Conservation (phyloP, 2,797 vertebrate genomes). For the Nannoperca obscura region DNA sequence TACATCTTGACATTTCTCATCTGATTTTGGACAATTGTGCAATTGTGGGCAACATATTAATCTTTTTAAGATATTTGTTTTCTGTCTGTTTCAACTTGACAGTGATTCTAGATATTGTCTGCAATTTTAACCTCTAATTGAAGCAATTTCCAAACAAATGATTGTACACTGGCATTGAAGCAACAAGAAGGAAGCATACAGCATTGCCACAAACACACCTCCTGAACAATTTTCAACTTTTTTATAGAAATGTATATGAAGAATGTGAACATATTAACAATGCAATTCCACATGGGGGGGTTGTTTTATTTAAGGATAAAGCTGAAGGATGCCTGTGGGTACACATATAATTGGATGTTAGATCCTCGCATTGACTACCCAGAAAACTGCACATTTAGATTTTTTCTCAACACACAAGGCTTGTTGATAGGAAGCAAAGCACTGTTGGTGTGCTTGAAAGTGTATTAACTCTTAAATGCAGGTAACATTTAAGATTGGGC, state of each 20-base stretch:
- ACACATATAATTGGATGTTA: background rate
- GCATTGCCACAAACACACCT: background rate
- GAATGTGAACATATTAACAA: background rate
- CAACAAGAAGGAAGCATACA: background rate
- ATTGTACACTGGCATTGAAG: background rate
- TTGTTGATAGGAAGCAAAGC: background rate
- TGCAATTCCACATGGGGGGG: background rate
- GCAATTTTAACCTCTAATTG: background rate
- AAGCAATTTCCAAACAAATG: background rate
- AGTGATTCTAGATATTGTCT: background rate
- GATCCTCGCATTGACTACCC: background rate
- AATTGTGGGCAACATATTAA: background rate
- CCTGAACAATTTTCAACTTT: background rate
- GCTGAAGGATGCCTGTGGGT: background rate
- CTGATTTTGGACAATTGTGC: conserved; percentile 1
- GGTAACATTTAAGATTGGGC: background rate
- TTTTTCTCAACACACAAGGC: background rate
- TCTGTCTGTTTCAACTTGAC: background rate
- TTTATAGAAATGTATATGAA: background rate
- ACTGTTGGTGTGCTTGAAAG: background rate
- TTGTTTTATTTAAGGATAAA: background rate
- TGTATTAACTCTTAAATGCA: background rate
- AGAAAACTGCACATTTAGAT: background rate
- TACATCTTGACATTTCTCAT: conserved; percentile 27
- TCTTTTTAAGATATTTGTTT: background rate